Percentiles rank a stretch among this genome's conserved stretches.
These are phyloP conservation scores for Quadriops clusia DNA, from an alignment of 2,888 invertebrate species.

Conservation along the genomic window DNA sequence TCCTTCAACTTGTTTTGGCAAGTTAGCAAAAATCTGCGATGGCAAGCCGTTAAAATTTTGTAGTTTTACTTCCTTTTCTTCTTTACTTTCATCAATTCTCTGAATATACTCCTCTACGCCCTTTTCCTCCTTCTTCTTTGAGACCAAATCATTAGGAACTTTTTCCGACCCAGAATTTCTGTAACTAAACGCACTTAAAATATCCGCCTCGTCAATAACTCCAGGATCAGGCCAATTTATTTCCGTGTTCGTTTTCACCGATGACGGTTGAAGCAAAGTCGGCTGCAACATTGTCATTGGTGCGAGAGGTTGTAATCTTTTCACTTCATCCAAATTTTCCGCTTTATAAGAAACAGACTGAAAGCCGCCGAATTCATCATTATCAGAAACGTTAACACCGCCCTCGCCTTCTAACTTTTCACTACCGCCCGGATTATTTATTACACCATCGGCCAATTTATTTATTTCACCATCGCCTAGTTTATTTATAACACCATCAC, in stretches of 20 bases:
- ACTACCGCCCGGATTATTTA: no score
- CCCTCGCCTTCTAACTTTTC: no score
- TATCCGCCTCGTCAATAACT: conserved; percentile 32
- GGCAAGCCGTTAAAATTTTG: conserved; percentile 1
- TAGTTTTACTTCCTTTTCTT: not conserved
- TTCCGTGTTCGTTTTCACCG: conserved; percentile 28
- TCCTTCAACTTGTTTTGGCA: not conserved
- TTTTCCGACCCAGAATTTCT: not conserved
- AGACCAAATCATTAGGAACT: not conserved
- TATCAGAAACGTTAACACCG: not conserved
- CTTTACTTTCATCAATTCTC: not conserved
- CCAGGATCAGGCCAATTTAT: conserved; percentile 56
- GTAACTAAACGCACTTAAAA: no score
- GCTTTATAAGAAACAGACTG: no score
- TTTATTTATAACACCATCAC: no score
- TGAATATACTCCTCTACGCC: not conserved
- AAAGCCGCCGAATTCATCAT: conserved; percentile 7
- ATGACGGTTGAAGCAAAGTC: conserved; percentile 20
- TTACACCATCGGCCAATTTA: no score
- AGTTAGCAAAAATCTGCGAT: not conserved
- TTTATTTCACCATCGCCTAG: no score
- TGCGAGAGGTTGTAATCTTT: no score
- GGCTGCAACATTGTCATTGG: conserved; percentile 21
- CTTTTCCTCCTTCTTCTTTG: not conserved
- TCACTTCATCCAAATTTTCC: no score